phyloP scores from a whole-genome alignment of 2,113 vertebrate genomes.

The Myodes glareolus region DNA sequence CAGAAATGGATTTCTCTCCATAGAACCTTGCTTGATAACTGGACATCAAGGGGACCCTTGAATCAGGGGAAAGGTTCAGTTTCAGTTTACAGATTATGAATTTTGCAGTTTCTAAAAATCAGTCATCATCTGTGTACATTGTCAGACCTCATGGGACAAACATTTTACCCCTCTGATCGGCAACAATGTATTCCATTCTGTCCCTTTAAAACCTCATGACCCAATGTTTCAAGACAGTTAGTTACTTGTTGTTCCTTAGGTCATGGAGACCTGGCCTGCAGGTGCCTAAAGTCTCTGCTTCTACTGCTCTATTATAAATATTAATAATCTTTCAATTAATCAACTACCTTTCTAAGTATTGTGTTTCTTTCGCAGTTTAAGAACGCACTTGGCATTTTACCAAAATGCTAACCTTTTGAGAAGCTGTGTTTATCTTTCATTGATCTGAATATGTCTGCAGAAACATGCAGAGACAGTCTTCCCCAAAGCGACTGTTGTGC shows the following conservation, averaged over 20 bases:
- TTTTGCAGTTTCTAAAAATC: constrained; percentile 3
- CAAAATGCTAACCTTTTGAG: constrained; percentile 39
- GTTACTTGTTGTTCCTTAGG: constrained; percentile 45
- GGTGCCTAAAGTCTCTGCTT: constrained; percentile 3
- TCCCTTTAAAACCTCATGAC: constrained; percentile 4
- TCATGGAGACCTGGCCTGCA: background rate
- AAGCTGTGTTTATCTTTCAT: constrained; percentile 54
- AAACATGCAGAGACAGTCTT: constrained; percentile 23
- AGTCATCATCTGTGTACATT: constrained; percentile 9
- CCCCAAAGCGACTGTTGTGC: constrained; percentile 35
- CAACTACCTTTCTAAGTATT: constrained; percentile 62
- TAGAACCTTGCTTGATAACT: background rate
- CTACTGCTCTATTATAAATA: constrained; percentile 48
- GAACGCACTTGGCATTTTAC: constrained; percentile 60
- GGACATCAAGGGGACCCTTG: background rate
- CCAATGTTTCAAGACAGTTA: background rate
- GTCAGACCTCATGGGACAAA: constrained; percentile 47
- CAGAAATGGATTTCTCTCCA: background rate
- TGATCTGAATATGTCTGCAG: constrained; percentile 44
- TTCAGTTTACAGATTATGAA: constrained; percentile 48
- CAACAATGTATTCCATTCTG: background rate
- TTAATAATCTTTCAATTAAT: constrained; percentile 72
- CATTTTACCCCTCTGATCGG: background rate
- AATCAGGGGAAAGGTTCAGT: background rate
- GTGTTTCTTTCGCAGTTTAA: constrained; percentile 57